Evolutionary conservation across 2,888 invertebrate species (phyloP).

Genomic region (Leistus spinibarbis): DNA sequence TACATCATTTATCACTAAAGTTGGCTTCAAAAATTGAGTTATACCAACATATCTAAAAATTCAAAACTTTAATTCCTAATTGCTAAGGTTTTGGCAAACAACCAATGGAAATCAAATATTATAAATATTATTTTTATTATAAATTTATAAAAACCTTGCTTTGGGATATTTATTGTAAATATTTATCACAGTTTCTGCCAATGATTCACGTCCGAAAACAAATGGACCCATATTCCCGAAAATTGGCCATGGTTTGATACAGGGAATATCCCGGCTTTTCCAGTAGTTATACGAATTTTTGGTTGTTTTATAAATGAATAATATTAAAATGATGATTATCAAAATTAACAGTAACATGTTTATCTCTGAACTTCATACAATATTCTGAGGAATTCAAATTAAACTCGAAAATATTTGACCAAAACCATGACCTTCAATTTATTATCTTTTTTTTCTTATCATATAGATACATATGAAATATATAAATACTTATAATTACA

Average conservation of each 20-base stretch:
- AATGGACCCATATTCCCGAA: conserved; percentile 43
- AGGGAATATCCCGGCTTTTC: neutral
- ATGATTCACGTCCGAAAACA: conserved; percentile 5
- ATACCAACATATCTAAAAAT: conserved; percentile 28
- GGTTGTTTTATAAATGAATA: neutral
- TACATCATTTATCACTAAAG: conserved; percentile 17
- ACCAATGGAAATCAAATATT: neutral
- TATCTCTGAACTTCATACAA: too few species aligned
- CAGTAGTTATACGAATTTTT: neutral
- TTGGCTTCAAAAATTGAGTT: conserved; percentile 13
- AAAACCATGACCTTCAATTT: too few species aligned
- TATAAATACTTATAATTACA: too few species aligned
- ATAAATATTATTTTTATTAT: neutral
- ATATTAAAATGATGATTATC: neutral
- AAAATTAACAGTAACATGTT: conserved; percentile 1
- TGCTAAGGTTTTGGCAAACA: neutral
- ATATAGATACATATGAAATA: too few species aligned
- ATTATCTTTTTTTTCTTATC: too few species aligned
- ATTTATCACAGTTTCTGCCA: conserved; percentile 21
- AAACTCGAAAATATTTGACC: too few species aligned
- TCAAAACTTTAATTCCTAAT: neutral
- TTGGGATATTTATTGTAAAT: conserved; percentile 24
- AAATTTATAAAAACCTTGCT: conserved; percentile 1
- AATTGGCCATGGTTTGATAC: conserved; percentile 40
- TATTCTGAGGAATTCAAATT: too few species aligned